Evolutionary conservation across 2,888 invertebrate species (phyloP), one percentile per base, ranked within the genome.

Genomic region (Amphipyra tragopoginis): DNA sequence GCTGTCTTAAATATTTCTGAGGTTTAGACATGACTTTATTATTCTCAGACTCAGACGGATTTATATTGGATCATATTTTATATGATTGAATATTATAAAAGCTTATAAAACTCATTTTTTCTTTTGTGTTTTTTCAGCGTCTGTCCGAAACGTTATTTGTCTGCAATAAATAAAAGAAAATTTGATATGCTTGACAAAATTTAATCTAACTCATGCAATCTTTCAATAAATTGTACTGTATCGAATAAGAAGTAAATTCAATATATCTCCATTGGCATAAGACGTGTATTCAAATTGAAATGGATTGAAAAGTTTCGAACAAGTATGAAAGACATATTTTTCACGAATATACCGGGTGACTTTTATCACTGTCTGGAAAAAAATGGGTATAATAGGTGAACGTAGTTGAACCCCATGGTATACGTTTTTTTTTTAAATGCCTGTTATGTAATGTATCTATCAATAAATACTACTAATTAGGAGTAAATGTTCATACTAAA

Each of bases 271-370:
- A 6, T 26, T 8, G 5, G 40, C 52, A 49, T 69, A 29, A 10
- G 21, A 10, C 10, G 9, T 15, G 8, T 21, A 7, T 43, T 40
- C 8, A 14, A 40, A 42, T 43, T 11, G 11, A 33, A 53, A n/a
- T 29, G 49, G 7, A 50, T 11, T 38, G 2, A 45, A 64, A 50
- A 38, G 13, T 48, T 44, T 48, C 5, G 8, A 1, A 5, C 7
- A 15, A 8, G 5, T 13, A 9, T 29, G 15, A 53, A 47, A 34
- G 13, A 38, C 45, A 36, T 21, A 49, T 33, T 40, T 36, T 38
- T n/a, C 5, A 45, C 42, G 13, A 54, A 10, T 34, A n/a, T 47
- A 51, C 29, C 29, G 21, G 72, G 15, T 51, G n/a, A n/a, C n/a
- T n/a, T n/a, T n/a, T n/a, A n/a, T n/a, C n/a, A n/a, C n/a, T n/a